A percentile compares a stretch with the other conserved stretches of the same genome.
These are phyloP conservation scores for Chitala chitala DNA, from an alignment of 2,113 vertebrate genomes.

Conservation along the genomic window DNA sequence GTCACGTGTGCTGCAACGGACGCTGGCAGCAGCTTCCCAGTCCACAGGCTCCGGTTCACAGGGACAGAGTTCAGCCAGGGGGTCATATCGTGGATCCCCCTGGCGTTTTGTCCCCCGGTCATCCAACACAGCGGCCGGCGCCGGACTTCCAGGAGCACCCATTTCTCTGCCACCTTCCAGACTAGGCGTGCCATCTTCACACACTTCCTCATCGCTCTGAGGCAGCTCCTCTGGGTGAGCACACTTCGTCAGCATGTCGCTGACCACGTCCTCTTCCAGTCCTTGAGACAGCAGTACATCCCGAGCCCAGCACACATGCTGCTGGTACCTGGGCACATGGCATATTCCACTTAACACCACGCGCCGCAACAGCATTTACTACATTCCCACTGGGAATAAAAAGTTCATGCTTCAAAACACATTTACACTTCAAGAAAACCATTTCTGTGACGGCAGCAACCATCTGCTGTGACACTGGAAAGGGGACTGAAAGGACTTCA, in stretches of 20 bases:
- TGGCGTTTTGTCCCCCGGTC: slow-evolving; percentile 25
- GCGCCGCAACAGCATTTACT: too few relatives aligned
- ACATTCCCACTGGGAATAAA: too few relatives aligned
- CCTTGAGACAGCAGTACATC: slow-evolving; percentile 63
- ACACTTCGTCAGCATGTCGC: slow-evolving; percentile 54
- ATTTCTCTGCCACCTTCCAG: background rate
- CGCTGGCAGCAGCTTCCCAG: background rate
- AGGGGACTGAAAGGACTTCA: too few relatives aligned
- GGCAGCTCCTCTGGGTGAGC: slow-evolving; percentile 45
- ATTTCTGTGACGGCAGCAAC: too few relatives aligned
- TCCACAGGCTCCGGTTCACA: slow-evolving; percentile 21
- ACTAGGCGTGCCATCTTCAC: background rate
- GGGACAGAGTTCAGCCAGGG: background rate
- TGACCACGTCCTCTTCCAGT: slow-evolving; percentile 52
- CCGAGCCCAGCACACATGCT: slow-evolving; percentile 65
- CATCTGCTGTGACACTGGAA: too few relatives aligned
- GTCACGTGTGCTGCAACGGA: slow-evolving; percentile 28
- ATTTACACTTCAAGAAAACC: too few relatives aligned
- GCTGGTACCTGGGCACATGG: slow-evolving; percentile 78
- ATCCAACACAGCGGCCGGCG: too few relatives aligned
- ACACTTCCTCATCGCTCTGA: slow-evolving; percentile 11
- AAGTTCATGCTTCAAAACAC: too few relatives aligned
- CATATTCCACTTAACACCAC: too few relatives aligned
- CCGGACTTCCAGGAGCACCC: background rate
- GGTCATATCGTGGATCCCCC: slow-evolving; percentile 24